Conservation (phyloP, 2,888 invertebrate species). For the Megalurothrips usitatus region DNA sequence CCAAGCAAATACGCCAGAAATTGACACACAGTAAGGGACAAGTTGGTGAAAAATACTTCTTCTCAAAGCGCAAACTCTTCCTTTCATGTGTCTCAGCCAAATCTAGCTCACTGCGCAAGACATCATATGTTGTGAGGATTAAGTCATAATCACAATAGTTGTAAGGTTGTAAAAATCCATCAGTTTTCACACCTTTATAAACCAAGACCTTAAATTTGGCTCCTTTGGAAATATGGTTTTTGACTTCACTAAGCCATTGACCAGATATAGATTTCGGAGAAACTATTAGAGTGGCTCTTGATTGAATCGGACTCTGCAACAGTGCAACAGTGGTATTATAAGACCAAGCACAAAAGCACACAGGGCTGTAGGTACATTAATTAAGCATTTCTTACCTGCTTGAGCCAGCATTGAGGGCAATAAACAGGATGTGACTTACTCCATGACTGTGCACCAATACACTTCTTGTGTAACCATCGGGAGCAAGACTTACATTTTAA, state of each 20-base stretch:
- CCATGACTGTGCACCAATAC: conserved; percentile 52
- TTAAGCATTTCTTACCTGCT: conserved; percentile 39
- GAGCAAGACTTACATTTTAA: conserved; percentile 55
- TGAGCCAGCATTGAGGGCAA: conserved; percentile 64
- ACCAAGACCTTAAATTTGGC: conserved; percentile 51
- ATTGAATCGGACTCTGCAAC: conserved; percentile 49
- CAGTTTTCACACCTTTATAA: conserved; percentile 53
- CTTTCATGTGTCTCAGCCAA: conserved; percentile 43
- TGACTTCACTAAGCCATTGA: conserved; percentile 66
- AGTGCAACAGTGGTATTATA: background rate
- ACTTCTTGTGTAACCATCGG: conserved; percentile 59
- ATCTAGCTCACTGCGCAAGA: conserved; percentile 58
- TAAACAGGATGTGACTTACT: conserved; percentile 48
- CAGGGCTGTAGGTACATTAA: too few species aligned
- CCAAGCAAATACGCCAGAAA: conserved; percentile 74
- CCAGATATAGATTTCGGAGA: conserved; percentile 61
- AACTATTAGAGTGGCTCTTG: conserved; percentile 66
- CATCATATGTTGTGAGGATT: conserved; percentile 66
- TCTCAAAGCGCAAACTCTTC: conserved; percentile 52
- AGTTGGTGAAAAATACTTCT: conserved; percentile 58
- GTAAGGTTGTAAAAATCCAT: conserved; percentile 58
- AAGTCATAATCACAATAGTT: conserved; percentile 62
- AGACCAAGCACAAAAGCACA: background rate
- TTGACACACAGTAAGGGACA: conserved; percentile 63
- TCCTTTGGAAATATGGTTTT: conserved; percentile 53